Base-by-base conservation (phyloP, 2,888 invertebrate genomes). In the Archaeoteleia sp. region DNA sequence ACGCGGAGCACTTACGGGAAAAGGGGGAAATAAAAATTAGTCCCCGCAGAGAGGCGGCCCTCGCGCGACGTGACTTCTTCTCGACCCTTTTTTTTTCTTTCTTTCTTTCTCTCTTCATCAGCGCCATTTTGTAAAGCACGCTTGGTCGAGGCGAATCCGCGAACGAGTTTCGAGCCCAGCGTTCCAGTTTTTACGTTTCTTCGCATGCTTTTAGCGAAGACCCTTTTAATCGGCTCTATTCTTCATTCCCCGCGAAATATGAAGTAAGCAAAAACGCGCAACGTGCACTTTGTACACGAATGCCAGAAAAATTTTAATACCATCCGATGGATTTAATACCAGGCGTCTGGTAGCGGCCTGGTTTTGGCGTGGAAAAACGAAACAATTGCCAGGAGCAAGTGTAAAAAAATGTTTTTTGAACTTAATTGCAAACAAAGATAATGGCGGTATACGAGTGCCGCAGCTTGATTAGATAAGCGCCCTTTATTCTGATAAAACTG, bases 11-110 rank as follows among this genome's bases (percentile, higher is more conserved):
- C 84, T 85, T 84, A 84, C 81, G 79, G 79, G 76, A 76, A 81
- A 79, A 81, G 79, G 83, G 80, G 81, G 78, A 79, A 83, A 83
- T 82, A 85, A 84, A 85, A 84, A 83, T 84, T 83, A 81, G 83
- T 84, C 85, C 83, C 84, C 77, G 82, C 82, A 76, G 81, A 78
- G 35, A 45, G 67, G 77, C 77, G 73, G 79, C 78, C 79, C 78
- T 76, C 77, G 77, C 53, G 72, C 79, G 78, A 81, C 80, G 76
- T 78, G 78, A 77, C 79, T 79, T 63, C 74, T 74, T 66, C 71
- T 51, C 75, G 67, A 58, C 71, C 70, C 61, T 67, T 72, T 67
- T 37, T 29, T 8, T 70, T 67, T 34, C 20, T 5, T 20, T 20
- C 20, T 5, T 20, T 20, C 20, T 5, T 20, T 65, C 69, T 57